These are phyloP conservation scores for Bembecia ichneumoniformis DNA, from an alignment of 2,888 invertebrate species.

Conservation along the genomic window DNA sequence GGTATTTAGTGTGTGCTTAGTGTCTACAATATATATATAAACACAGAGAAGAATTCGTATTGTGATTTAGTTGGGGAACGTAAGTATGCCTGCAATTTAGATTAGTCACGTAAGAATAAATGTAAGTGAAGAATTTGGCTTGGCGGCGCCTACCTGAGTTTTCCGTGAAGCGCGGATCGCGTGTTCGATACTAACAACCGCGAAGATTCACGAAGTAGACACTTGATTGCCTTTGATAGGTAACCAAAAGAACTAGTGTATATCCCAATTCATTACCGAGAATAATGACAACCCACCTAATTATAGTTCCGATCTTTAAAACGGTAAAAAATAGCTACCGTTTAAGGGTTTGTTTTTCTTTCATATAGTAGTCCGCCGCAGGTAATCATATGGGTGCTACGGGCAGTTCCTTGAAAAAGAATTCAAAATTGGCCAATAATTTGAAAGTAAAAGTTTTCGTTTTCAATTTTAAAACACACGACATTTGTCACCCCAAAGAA, in stretches of 20 bases:
- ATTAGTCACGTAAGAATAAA: conserved; percentile 19
- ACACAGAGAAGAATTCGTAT: no score
- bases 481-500: neutral
- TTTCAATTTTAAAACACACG: neutral
- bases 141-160: conserved; percentile 47
- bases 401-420: neutral
- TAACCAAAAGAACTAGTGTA: neutral
- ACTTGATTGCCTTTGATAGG: conserved; percentile 25
- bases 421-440: neutral
- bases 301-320: conserved; percentile 6
- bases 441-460: neutral
- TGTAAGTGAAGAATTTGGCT: neutral
- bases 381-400: neutral
- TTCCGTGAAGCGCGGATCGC: conserved; percentile 57
- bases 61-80: no score
- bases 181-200: conserved; percentile 38
- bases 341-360: conserved; percentile 5
- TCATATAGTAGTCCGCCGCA: neutral
- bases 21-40: no score
- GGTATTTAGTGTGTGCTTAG: no score
- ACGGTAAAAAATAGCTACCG: conserved; percentile 17
- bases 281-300: neutral
- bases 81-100: conserved; percentile 11
- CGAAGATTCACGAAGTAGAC: conserved; percentile 37
- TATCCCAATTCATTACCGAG: neutral